Percentiles rank a stretch among this genome's conserved stretches.
These are phyloP conservation scores for Cepaea nemoralis DNA, from an alignment of 1,140 invertebrate species.

Conservation along the genomic window DNA sequence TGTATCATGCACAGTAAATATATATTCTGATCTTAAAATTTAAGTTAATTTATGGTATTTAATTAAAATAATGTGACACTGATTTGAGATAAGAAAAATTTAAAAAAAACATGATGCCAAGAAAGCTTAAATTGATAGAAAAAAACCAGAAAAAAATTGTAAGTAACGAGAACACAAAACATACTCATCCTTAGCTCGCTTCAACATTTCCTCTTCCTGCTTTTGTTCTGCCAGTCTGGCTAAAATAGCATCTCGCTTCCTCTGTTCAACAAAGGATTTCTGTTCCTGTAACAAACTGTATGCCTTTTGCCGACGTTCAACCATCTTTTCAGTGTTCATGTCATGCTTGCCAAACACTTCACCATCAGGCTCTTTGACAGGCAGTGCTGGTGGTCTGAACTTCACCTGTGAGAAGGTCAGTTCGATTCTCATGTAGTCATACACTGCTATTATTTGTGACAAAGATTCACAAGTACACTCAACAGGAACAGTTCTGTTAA, in stretches of 20 bases:
- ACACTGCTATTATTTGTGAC: no score
- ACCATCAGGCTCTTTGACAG: constrained; percentile 61
- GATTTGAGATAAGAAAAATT: no score
- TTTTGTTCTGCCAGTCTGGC: constrained; percentile 66
- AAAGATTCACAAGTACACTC: no score
- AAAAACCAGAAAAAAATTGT: not conserved
- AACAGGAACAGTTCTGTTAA: no score
- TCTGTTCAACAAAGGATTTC: constrained; percentile 66
- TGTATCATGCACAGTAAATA: no score
- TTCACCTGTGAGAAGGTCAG: constrained; percentile 63
- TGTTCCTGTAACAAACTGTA: constrained; percentile 67
- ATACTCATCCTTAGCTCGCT: constrained; percentile 67
- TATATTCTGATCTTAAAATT: no score
- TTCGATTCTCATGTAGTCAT: no score
- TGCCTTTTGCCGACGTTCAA: constrained; percentile 61
- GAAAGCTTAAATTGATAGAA: not conserved
- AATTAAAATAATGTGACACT: no score
- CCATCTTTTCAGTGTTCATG: constrained; percentile 70
- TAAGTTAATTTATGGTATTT: no score
- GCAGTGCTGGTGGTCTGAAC: constrained; percentile 69
- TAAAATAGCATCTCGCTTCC: constrained; percentile 68
- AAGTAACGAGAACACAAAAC: constrained; percentile 35
- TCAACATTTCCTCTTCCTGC: constrained; percentile 66
- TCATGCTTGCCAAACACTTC: constrained; percentile 72
- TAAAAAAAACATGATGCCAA: no score